These are phyloP conservation scores for Peromyscus aztecus DNA, from an alignment of 2,797 vertebrate species.

Conservation along the genomic window DNA sequence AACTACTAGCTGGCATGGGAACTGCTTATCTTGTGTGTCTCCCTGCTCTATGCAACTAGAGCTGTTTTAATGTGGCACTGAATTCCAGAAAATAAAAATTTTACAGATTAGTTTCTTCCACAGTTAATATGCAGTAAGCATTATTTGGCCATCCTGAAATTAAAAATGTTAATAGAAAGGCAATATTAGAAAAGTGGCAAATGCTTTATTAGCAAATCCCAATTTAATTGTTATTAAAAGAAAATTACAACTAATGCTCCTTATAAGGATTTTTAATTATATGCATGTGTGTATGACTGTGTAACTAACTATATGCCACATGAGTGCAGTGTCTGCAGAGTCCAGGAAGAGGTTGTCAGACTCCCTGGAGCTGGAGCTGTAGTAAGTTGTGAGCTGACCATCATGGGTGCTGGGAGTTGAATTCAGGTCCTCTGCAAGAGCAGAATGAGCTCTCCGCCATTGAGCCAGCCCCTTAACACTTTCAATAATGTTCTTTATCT, in stretches of 20 bases:
- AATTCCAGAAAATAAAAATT: neutral
- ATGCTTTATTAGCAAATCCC: neutral
- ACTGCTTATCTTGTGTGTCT: neutral
- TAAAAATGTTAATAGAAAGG: conserved; percentile 1
- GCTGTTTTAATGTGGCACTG: neutral
- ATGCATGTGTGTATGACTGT: neutral
- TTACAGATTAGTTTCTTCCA: neutral
- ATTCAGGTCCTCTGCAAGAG: neutral
- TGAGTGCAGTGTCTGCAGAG: too few relatives aligned
- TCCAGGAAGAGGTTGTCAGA: neutral
- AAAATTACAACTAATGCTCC: neutral
- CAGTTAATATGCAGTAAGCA: neutral
- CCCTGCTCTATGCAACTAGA: neutral
- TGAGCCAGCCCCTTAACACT: neutral
- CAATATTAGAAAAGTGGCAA: conserved; percentile 24
- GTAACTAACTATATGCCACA: neutral
- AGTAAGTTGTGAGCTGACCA: too few relatives aligned
- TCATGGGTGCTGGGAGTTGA: neutral
- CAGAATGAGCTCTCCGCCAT: too few relatives aligned
- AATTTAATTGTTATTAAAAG: conserved; percentile 18
- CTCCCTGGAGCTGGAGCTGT: neutral
- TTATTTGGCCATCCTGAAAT: neutral
- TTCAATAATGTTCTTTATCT: neutral
- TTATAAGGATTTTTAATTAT: neutral
- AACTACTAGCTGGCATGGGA: neutral